Base-by-base conservation (phyloP, 2,888 invertebrate genomes). In the Sesia bembeciformis region DNA sequence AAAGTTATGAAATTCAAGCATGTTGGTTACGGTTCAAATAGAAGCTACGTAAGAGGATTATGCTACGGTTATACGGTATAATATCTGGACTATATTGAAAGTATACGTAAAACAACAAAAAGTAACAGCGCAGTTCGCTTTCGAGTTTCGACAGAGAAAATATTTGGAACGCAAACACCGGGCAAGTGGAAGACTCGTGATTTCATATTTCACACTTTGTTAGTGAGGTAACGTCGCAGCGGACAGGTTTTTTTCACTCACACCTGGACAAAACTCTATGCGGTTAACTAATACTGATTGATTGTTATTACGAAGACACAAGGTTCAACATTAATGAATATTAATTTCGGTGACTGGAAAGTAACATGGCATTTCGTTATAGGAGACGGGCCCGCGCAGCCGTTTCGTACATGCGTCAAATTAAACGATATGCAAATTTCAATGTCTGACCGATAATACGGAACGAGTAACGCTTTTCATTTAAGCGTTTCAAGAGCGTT, bases 201-300 rank as follows among this genome's bases (percentile, higher is more conserved):
- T 89, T 89, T 86, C 86, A 87, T 89, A 87, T 87, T 89, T 89
- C 87, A 88, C 89, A 89, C 89, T 86, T 82, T 72, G 75, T 74
- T 72, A 78, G 84, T 81, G 82, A 77, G 78, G 81, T 78, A 78
- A 79, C 75, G 73, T 71, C 69, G 76, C 68, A 72, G 70, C 70
- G 69, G 75, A 84, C 85, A 79, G 83, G 86, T 85, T 83, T 75
- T 73, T 77, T 81, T 80, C 72, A 71, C 74, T 77, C 74, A 70
- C 66, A 53, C 40, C 52, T 41, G 51, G 43, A 51, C 56, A 52
- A 53, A 8, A 41, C 40, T 43, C 53, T n/a, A 7, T 52, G 38
- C 38, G 38, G 50, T 4, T 39, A n/a, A 40, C 4, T 40, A 40
- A 42, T 49, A n/a, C 50, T 55, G 40, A 6, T 42, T 52, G 58